Conservation (phyloP, 2,113 vertebrate species). For the Cebus imitator region DNA sequence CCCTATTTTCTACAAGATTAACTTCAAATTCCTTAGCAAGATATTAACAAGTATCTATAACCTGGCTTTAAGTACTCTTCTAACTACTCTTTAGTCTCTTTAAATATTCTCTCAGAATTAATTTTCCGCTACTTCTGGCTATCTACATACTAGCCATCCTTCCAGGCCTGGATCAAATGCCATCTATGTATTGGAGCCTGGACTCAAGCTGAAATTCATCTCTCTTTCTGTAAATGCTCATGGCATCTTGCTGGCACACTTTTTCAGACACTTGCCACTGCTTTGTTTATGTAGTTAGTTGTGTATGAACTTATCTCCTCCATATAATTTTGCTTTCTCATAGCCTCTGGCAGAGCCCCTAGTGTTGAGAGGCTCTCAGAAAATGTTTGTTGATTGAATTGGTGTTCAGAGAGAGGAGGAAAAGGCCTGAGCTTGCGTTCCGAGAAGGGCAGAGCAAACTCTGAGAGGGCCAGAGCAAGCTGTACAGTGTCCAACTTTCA, state of each 20-base stretch:
- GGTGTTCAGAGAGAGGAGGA: background rate
- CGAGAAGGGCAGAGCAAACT: background rate
- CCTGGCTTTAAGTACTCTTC: background rate
- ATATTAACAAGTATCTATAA: background rate
- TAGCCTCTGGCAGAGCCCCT: background rate
- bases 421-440: background rate
- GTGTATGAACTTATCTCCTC: background rate
- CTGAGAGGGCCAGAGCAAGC: background rate
- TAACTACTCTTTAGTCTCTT: background rate
- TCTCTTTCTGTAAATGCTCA: background rate
- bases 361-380: background rate
- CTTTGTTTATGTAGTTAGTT: background rate
- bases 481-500: background rate
- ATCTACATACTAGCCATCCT: background rate
- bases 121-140: background rate
- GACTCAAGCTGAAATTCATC: background rate
- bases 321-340: background rate
- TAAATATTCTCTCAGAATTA: background rate
- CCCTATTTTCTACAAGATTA: background rate
- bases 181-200: background rate
- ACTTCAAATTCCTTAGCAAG: conserved; percentile 25
- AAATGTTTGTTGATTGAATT: background rate
- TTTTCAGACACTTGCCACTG: background rate
- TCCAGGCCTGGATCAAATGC: background rate
- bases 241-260: background rate